A percentile compares a stretch with the other conserved stretches of the same genome.
Conservation (phyloP, 2,797 vertebrate genomes). For the Xenentodon cancila region DNA sequence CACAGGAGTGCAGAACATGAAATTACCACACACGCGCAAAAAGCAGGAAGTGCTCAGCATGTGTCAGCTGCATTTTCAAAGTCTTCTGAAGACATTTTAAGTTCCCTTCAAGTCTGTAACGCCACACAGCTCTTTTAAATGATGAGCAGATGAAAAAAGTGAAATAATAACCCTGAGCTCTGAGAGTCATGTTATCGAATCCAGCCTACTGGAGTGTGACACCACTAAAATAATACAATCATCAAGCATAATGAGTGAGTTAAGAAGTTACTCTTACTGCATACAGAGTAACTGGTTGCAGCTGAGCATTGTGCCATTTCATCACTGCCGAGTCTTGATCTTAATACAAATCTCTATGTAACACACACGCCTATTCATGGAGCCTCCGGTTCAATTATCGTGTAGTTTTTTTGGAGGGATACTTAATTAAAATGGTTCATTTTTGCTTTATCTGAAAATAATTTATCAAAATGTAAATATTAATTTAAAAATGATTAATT, state of each 20-base stretch:
- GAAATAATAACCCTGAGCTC: slow-evolving; percentile 55
- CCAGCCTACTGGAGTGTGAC: slow-evolving; percentile 61
- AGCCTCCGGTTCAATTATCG: slow-evolving; percentile 73
- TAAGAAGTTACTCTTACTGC: slow-evolving; percentile 71
- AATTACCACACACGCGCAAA: slow-evolving; percentile 19
- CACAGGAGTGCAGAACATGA: slow-evolving; percentile 5
- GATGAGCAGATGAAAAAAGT: background rate
- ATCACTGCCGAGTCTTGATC: slow-evolving; percentile 69
- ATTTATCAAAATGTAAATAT: slow-evolving; percentile 62
- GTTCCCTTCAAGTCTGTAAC: background rate
- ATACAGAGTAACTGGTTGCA: slow-evolving; percentile 61
- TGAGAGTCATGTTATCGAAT: slow-evolving; percentile 66
- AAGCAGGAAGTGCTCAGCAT: too few species aligned
- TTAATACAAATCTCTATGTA: slow-evolving; percentile 80
- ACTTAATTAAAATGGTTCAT: slow-evolving; percentile 69
- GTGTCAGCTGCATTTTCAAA: too few species aligned
- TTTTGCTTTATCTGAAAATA: slow-evolving; percentile 66
- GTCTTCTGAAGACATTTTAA: too few species aligned
- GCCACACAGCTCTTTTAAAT: slow-evolving; percentile 36
- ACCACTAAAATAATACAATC: slow-evolving; percentile 76
- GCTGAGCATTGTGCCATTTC: slow-evolving; percentile 70
- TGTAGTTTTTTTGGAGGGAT: slow-evolving; percentile 57
- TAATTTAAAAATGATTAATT: slow-evolving; percentile 41
- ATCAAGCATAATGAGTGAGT: slow-evolving; percentile 73
- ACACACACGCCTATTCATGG: slow-evolving; percentile 70